Evolutionary conservation across 2,113 vertebrate genomes (phyloP), one percentile per base, ranked within the genome.

Genomic region (Lepisosteus oculatus): DNA sequence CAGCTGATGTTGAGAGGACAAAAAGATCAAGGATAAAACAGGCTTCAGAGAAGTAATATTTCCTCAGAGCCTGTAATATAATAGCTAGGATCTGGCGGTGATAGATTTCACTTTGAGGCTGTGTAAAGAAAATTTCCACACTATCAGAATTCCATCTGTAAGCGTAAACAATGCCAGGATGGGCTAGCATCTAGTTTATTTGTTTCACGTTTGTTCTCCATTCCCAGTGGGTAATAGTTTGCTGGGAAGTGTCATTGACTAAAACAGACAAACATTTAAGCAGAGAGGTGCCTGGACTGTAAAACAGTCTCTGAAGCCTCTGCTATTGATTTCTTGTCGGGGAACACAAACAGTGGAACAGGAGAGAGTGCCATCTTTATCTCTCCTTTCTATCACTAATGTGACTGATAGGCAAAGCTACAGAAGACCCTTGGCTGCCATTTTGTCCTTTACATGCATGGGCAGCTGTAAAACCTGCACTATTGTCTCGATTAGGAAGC

Each of bases 241-340:
- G 87, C 84, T 71, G 80, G 72, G 69, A 84, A 83, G 83, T 89
- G 87, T 87, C 89, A 90, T 83, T 90, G 89, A 90, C 89, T 90
- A 88, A 90, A 91, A 89, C 80, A 86, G 84, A 89, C 85, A 86
- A 89, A 90, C 89, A 88, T 90, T 90, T 90, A 90, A 82, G 80
- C 84, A 57, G 77, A 84, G 81, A 72, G 83, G 82, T 80, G 85
- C 77, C 76, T 75, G 80, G 89, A 90, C 87, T 90, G 87, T 87
- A 85, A 91, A 92, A 88, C 82, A 88, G 83, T 84, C 81, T 82
- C 77, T 78, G 83, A 82, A 86, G 85, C 79, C 83, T 72, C 76
- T 74, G 55, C 77, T 79, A 92, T 92, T 68, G 90, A 91, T 92
- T 92, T 90, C 82, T 89, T 88, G 86, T 91, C 90, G 75, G 2